phyloP scores from a whole-genome alignment of 1,140 invertebrate genomes.

The Helicoverpa zea region DNA sequence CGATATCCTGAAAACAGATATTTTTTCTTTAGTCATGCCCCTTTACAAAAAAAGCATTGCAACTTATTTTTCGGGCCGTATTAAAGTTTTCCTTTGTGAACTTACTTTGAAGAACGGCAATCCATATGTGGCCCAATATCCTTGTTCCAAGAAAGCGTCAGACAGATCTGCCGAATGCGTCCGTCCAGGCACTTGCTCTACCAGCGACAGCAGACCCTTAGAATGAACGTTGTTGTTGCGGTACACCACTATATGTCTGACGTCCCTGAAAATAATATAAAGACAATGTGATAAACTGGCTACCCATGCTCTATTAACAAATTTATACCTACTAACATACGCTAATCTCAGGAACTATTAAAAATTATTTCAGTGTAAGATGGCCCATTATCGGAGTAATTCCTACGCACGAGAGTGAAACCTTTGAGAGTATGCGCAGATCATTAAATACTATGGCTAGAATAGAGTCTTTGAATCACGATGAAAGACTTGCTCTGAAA shows the following conservation, averaged over 20 bases:
- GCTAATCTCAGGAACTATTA: too few species aligned
- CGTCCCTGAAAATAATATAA: constrained; percentile 60
- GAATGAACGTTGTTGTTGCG: constrained; percentile 72
- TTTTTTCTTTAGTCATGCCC: background rate
- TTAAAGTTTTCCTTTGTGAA: background rate
- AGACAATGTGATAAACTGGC: too few species aligned
- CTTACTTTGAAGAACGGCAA: constrained; percentile 91
- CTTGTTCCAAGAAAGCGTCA: constrained; percentile 88
- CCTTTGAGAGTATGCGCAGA: too few species aligned
- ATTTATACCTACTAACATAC: too few species aligned
- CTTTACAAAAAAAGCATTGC: too few species aligned
- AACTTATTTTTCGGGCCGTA: background rate
- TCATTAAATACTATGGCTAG: too few species aligned
- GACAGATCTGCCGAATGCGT: constrained; percentile 91
- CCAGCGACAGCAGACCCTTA: constrained; percentile 90
- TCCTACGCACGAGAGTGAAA: too few species aligned
- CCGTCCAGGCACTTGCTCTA: constrained; percentile 94
- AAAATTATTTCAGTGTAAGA: too few species aligned
- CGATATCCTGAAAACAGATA: constrained; percentile 76
- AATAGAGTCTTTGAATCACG: too few species aligned
- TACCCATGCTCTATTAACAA: too few species aligned
- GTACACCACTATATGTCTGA: constrained; percentile 74
- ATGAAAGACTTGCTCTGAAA: too few species aligned
- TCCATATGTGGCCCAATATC: constrained; percentile 94
- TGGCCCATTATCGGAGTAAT: too few species aligned